Evolutionary conservation across 2,888 invertebrate genomes (phyloP).

Genomic region (Brenthis daphne): DNA sequence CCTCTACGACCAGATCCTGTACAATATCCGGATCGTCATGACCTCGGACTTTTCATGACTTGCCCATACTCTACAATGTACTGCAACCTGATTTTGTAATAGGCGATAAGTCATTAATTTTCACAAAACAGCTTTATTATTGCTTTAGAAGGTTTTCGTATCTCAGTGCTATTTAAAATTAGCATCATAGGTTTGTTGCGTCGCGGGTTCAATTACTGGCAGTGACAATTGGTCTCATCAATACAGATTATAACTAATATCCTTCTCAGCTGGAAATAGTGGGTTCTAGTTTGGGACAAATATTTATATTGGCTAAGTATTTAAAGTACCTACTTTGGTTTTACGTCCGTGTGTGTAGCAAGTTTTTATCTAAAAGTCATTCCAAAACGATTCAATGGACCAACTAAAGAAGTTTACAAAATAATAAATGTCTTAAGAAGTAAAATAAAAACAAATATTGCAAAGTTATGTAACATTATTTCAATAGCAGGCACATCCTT

Average conservation of each 20-base stretch:
- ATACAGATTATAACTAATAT: no score
- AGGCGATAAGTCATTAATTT: background rate
- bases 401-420: no score
- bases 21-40: conserved; percentile 42
- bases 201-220: background rate
- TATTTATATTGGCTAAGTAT: no score
- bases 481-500: conserved; percentile 29
- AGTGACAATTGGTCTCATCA: no score
- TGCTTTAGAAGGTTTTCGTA: background rate
- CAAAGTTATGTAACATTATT: conserved; percentile 33
- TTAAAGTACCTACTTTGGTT: no score
- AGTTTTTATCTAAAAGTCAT: no score
- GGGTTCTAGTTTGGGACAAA: no score
- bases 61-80: conserved; percentile 20
- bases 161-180: background rate
- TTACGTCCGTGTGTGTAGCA: no score
- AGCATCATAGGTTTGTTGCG: background rate
- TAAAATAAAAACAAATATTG: conserved; percentile 26
- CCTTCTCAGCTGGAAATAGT: no score
- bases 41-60: conserved; percentile 41
- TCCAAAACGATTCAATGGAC: no score
- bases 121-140: conserved; percentile 3
- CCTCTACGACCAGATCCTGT: conserved; percentile 36
- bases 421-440: background rate
- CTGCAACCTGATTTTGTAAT: conserved; percentile 1